Evolutionary conservation across 2,113 vertebrate species (phyloP), one percentile per base, ranked within the genome.

Genomic region (Centropristis striata): DNA sequence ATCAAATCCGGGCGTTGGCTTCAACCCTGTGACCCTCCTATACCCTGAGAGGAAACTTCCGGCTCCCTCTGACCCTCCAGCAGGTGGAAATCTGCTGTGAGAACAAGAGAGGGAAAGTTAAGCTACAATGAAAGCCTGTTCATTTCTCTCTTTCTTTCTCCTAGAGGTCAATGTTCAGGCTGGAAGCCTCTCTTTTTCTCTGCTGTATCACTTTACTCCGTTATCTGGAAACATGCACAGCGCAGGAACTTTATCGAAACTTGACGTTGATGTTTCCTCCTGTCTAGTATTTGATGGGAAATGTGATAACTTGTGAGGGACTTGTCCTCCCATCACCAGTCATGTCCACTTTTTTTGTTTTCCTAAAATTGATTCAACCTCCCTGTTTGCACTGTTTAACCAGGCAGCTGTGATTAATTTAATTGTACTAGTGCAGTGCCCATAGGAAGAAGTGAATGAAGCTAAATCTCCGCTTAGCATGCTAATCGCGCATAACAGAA

Each of bases 1-100:
- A 86, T 37, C 63, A 50, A 81, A 78, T 87, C 53, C 1, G 42
- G 86, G 84, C 32, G 73, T 78, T 67, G 86, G 41, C 72, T 71
- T 66, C 5, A 32, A 79, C 71, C 74, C 47, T 25, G 58, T 65
- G 75, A 86, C 76, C 47, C 68, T 41, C 21, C 36, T 60, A 13
- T 64, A 64, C 53, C 74, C 72, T 66, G 4, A 81, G 39, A 76
- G 58, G 68, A 63, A 63, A 13, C 55, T 32, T 71, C 75, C 41
- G 64, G 61, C 49, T 70, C 76, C 20, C 44, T 27, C 46, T 66
- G 73, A 88, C 78, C 47, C 46, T 36, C 15, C 65, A 60, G 64
- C 80, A 75, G 77, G 37, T 81, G 70, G 75, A 83, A 71, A 27
- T 12, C 28, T 15, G 77, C 46, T 13, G 4, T 66, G 78, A 63